Percentiles rank a stretch among this genome's conserved stretches.
Evolutionary conservation across 2,113 vertebrate genomes (phyloP).

Genomic region (Ctenomys sociabilis): DNA sequence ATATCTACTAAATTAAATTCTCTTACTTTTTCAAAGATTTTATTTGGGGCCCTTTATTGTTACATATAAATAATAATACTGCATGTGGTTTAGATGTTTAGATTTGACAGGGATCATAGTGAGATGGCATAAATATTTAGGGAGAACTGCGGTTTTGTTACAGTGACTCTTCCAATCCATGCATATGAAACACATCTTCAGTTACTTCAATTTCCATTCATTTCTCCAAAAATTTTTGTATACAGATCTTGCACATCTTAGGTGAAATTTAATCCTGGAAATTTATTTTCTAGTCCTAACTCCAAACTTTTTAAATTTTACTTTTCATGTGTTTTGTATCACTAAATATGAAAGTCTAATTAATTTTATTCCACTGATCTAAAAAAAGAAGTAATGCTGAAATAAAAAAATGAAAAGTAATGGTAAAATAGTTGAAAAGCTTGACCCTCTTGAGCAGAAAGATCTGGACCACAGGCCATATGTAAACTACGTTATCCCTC

Average conservation of each 20-base stretch:
- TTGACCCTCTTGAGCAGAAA: background rate
- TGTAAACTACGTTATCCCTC: background rate
- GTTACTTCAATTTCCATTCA: background rate
- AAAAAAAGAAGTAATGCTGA: background rate
- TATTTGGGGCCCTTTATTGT: background rate
- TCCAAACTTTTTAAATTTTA: background rate
- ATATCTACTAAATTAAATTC: background rate
- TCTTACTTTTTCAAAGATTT: background rate
- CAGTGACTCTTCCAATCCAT: background rate
- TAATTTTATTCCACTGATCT: background rate
- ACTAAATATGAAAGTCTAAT: background rate
- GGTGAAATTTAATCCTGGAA: background rate
- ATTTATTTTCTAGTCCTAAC: background rate
- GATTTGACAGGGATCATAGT: background rate
- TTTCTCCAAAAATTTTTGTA: background rate
- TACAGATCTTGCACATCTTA: background rate
- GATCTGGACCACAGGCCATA: background rate
- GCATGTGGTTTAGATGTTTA: background rate
- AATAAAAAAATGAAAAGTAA: background rate
- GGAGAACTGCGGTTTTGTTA: background rate
- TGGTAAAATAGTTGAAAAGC: background rate
- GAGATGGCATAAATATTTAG: background rate
- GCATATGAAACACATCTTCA: background rate
- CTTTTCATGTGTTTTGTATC: background rate
- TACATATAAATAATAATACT: background rate